A percentile compares a stretch with the other conserved stretches of the same genome.
These are phyloP conservation scores for Trachelus tabidus DNA, from an alignment of 2,888 invertebrate species.

Conservation along the genomic window DNA sequence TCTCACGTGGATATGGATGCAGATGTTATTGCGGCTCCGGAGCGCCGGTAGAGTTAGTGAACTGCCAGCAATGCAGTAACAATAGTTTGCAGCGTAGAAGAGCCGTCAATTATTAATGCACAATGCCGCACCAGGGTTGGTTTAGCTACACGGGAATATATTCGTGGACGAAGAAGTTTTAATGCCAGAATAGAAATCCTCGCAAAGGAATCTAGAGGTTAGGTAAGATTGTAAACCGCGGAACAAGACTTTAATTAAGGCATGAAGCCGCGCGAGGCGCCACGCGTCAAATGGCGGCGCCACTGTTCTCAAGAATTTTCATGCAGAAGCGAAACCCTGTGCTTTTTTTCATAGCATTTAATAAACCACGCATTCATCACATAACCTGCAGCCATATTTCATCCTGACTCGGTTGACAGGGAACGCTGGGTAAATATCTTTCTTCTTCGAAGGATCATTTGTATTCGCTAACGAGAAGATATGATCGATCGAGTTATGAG, in stretches of 20 bases:
- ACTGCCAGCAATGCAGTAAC: constrained; percentile 10
- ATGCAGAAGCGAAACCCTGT: not conserved
- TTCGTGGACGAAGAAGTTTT: not conserved
- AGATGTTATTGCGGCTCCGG: not conserved
- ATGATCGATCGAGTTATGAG: not conserved
- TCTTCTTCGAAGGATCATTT: not conserved
- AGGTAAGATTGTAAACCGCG: not conserved
- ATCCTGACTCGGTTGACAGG: not conserved
- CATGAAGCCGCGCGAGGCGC: not conserved
- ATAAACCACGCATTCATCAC: not conserved
- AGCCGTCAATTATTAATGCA: not conserved
- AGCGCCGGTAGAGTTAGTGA: not conserved
- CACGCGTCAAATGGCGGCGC: not conserved
- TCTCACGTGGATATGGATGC: not conserved
- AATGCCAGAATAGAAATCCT: not conserved
- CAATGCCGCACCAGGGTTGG: not conserved
- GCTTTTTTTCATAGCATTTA: not conserved
- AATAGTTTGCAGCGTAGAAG: constrained; percentile 24
- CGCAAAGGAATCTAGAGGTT: not conserved
- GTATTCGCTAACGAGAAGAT: not conserved
- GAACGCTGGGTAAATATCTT: not conserved
- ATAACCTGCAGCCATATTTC: not conserved
- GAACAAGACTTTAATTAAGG: not conserved
- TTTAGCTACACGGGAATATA: not conserved
- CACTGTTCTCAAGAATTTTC: not conserved